Conservation (phyloP, 2,797 vertebrate species). For the Erethizon dorsatum region DNA sequence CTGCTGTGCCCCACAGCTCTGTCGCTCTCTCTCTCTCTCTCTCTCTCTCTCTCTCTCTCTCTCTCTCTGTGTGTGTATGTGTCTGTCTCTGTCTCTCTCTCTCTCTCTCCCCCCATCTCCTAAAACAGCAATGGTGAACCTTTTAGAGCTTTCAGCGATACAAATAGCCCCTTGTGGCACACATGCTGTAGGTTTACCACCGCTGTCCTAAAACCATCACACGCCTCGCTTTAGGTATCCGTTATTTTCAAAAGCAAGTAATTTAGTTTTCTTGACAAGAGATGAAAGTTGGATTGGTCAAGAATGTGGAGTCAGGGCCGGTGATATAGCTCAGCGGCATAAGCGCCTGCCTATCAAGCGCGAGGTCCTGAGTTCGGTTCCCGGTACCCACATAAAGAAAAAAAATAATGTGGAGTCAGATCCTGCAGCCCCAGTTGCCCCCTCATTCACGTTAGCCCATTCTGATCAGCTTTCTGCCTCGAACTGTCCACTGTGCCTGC, state of each 20-base stretch:
- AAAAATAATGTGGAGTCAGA: too few species aligned
- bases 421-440: background rate
- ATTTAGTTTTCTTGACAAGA: background rate
- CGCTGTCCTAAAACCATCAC: background rate
- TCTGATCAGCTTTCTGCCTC: too few species aligned
- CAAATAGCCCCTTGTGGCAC: background rate
- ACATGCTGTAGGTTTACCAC: background rate
- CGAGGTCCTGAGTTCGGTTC: too few species aligned
- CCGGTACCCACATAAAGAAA: too few species aligned
- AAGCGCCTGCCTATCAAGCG: too few species aligned
- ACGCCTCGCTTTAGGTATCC: background rate
- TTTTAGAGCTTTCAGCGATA: background rate
- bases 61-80: too few species aligned
- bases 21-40: background rate
- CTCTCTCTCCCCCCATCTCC: background rate
- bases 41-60: background rate
- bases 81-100: too few species aligned
- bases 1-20: background rate
- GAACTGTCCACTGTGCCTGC: background rate
- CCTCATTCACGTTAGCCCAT: background rate
- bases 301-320: background rate
- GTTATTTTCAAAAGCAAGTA: slow-evolving; percentile 1
- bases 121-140: background rate
- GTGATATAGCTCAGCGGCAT: too few species aligned
- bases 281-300: background rate